Base-by-base conservation (phyloP, 2,797 vertebrate genomes). In the Manis pentadactyla region DNA sequence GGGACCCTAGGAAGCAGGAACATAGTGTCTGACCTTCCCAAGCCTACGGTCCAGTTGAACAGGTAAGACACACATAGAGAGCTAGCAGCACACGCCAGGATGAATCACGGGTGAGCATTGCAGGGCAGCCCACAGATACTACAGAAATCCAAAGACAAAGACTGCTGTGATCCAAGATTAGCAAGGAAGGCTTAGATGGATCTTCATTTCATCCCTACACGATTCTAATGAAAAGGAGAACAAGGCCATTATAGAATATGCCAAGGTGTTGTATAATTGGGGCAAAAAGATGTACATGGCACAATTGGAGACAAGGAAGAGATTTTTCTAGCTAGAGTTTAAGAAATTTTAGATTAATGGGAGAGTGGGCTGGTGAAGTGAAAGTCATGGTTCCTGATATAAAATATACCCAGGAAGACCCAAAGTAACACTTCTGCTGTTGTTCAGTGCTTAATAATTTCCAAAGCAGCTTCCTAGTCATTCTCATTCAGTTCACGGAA, bases 401-500 rank as follows among this genome's bases (percentile, higher is more conserved):
- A 81, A 96, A 93, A 89, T 84, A 46, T 66, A 25, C 5, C 23
- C 42, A 77, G 64, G 81, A 59, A 49, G 31, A 87, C 42, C 6
- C 49, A n/a, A n/a, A 75, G 53, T 61, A 31, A 19, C 19, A 75
- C 12, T 66, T 83, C 69, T 63, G 11, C 46, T 46, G 46, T 46
- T 46, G 46, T 71, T 92, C 37, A 68, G 5, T 92, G 34, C 73
- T 86, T 85, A 63, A 7, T 63, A 37, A 68, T 85, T 78, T 34
- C 49, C 68, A 90, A 61, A 73, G 29, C 17, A n/a, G 13, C 66
- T 85, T 88, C n/a, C 13, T 94, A 64, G 31, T 68, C n/a, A 64
- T 82, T 92, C 59, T 87, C 68, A 82, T 63, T 87, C 46, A 88
- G 51, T 82, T 37, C 25, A 95, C 55, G 92, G 85, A 68, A 79